Base-by-base conservation (phyloP, 2,113 vertebrate species). In the Atractosteus spatula region DNA sequence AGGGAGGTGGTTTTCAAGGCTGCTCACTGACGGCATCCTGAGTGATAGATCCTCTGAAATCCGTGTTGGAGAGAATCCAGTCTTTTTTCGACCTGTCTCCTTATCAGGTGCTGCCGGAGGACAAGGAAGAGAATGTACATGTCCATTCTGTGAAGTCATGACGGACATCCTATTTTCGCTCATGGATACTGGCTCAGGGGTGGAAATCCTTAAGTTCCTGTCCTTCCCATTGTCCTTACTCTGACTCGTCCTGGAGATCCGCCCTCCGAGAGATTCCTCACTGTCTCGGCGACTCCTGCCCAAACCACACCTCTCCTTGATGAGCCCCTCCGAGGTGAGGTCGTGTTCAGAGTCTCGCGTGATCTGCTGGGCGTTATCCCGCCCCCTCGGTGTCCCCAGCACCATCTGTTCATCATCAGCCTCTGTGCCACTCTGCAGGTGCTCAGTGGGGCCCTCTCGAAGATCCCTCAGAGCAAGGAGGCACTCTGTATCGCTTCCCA, bases 211-310 rank as follows among this genome's bases (percentile, higher is more conserved):
- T 29, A 29, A 29, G 29, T 29, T 29, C 29, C 29, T 29, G 29
- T 29, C 29, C 29, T n/a, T n/a, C n/a, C n/a, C n/a, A n/a, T n/a
- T n/a, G n/a, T n/a, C n/a, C n/a, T n/a, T 16, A 0, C 45, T 55
- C 43, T 6, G 83, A 75, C 87, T 83, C 70, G 83, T 57, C 0
- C 0, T 67, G 65, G 80, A 76, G 8, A 81, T 81, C 16, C 65
- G 73, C 0, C 13, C 69, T 2, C 81, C 85, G 41, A 86, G 78
- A 0, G 88, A 83, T 70, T 79, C 84, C 62, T 78, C 59, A 8
- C 81, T 87, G 3, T 64, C 14, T 16, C 55, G 55, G 10, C 78
- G 72, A 0, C 0, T 3, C 55, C 2, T 56, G 47, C 47, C 47
- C 10, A 51, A 51, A 51, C 10, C 47, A 51, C 47, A 10, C 10